phyloP scores from a whole-genome alignment of 2,888 invertebrate genomes.

The Podotricha telesiphe region DNA sequence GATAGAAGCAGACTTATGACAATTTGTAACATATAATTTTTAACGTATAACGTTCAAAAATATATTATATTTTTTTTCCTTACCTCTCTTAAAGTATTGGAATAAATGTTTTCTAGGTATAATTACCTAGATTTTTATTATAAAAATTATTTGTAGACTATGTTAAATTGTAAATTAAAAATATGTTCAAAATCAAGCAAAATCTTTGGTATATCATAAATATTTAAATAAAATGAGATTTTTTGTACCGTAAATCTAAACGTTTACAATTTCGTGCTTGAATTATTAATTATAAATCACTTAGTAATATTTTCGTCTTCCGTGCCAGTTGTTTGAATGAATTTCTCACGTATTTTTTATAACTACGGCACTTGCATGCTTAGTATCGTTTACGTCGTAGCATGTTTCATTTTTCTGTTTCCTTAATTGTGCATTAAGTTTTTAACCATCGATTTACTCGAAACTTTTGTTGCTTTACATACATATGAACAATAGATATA shows the following conservation, averaged over 20 bases:
- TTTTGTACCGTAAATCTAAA: not conserved
- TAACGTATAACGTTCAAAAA: no score
- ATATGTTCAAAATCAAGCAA: no score
- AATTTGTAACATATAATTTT: no score
- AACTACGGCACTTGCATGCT: not conserved
- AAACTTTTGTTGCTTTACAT: no score
- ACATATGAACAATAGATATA: no score
- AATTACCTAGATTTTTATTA: no score
- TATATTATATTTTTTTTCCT: no score
- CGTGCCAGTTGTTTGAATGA: not conserved
- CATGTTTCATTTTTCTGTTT: not conserved
- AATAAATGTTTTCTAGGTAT: no score
- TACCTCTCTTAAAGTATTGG: no score
- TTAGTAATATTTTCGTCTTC: not conserved
- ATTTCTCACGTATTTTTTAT: slow-evolving; percentile 17
- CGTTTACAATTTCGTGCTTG: slow-evolving; percentile 8
- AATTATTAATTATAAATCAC: slow-evolving; percentile 12
- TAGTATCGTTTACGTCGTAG: not conserved
- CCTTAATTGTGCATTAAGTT: not conserved
- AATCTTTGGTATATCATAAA: no score
- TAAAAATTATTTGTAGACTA: no score
- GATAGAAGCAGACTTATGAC: not conserved
- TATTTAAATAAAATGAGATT: not conserved
- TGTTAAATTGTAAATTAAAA: no score
- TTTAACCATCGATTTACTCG: not conserved